Evolutionary conservation across 2,797 vertebrate species (phyloP).

Genomic region (Trachurus trachurus): DNA sequence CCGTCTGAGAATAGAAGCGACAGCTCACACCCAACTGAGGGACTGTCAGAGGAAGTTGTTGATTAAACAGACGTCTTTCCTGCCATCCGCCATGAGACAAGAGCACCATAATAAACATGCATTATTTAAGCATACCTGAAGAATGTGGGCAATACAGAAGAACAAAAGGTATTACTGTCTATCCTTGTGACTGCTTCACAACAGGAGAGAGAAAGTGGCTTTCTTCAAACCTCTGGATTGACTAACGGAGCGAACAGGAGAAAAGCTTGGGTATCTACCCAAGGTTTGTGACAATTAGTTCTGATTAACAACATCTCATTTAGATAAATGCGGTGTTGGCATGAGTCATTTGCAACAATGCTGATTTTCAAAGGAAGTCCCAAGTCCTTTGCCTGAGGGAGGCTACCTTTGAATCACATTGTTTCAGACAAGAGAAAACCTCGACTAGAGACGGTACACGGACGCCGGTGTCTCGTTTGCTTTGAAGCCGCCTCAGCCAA

Average conservation of each 20-base stretch:
- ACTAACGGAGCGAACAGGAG: conserved; percentile 24
- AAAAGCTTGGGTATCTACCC: conserved; percentile 47
- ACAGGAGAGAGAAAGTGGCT: conserved; percentile 44
- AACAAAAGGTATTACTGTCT: conserved; percentile 63
- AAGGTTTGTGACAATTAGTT: conserved; percentile 82
- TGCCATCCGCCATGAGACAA: conserved; percentile 64
- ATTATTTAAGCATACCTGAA: conserved; percentile 81
- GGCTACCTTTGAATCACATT: conserved; percentile 43
- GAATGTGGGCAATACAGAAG: conserved; percentile 56
- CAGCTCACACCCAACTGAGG: conserved; percentile 73
- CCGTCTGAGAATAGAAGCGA: conserved; percentile 76
- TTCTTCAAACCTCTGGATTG: conserved; percentile 33
- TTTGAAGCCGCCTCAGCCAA: conserved; percentile 61
- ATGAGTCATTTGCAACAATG: conserved; percentile 33
- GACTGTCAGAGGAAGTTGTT: conserved; percentile 82
- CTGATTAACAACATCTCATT: conserved; percentile 83
- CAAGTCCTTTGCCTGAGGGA: conserved; percentile 24
- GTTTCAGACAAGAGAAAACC: conserved; percentile 49
- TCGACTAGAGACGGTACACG: conserved; percentile 21
- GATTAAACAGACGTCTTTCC: conserved; percentile 84
- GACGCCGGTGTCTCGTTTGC: conserved; percentile 39
- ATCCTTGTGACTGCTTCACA: conserved; percentile 50
- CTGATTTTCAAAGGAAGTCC: conserved; percentile 42
- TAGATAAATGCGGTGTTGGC: conserved; percentile 29
- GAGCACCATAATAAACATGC: conserved; percentile 71